Base-by-base conservation (phyloP, 1,140 invertebrate species). In the Cydia strobilella region DNA sequence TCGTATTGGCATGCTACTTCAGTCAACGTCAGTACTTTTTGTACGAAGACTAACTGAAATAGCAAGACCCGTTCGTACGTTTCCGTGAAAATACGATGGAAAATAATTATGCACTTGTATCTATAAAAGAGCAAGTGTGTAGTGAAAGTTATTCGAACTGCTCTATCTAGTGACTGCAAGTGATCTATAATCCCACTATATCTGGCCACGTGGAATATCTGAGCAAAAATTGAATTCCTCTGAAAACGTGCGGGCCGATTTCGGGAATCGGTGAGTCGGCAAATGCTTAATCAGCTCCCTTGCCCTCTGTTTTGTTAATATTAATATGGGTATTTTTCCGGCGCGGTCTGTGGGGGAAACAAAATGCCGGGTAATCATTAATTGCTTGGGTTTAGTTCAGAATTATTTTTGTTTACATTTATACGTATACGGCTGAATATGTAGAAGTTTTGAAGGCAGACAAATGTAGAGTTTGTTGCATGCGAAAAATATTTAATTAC, bases 191-290 rank as follows among this genome's bases (percentile, higher is more conserved):
- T 20, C 80, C 79, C 75, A 83, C 83, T 86, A 86, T 88, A 89
- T 84, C 87, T 85, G 79, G 84, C 82, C 83, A 86, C 86, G 86
- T 89, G 84, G 84, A 86, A 90, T 86, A 86, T 83, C 76, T 86
- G 77, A 80, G 84, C 77, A 66, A 77, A 81, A 83, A 89, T 88
- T 86, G 80, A 84, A 88, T 86, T 82, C 79, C 76, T 76, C 77
- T 74, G 80, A 80, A 85, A 81, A 82, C 84, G 80, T 82, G 85
- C 77, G 74, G 76, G 72, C 59, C 42, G 69, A 74, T 81, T 79
- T 78, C 80, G 76, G 82, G 76, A 82, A 84, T 39, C 65, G 27
- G 15, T 35, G 27, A 35, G 31, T 69, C 65, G 31, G 65, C 31
- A 69, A 69, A 69, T 69, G 27, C 65, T 69, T 69, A 69, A 69